Base-by-base conservation (phyloP, 1,140 invertebrate genomes). In the Hylaeus anthracinus region DNA sequence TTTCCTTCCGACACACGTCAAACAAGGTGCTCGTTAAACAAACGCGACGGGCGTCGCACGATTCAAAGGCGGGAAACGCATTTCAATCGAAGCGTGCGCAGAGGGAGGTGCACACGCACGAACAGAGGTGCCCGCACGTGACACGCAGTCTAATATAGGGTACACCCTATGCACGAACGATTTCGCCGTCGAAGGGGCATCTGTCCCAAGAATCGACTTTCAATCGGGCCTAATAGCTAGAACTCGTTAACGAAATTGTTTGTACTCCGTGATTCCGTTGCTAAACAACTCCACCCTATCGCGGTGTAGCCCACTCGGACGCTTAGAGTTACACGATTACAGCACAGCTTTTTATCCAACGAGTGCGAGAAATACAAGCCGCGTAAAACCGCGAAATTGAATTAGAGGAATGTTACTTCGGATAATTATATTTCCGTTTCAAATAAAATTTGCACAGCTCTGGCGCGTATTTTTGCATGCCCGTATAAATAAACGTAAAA, bases 211-310 rank as follows among this genome's bases (percentile, higher is more conserved):
- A 87, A 87, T 87, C 65, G 82, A 79, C 63, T 70, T 82, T 75
- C 67, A 82, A 86, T 87, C 58, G 84, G 15, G 26, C 45, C 81
- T 86, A 86, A 86, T 86, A 83, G 81, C 72, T 64, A 63, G 48
- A 65, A 76, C 84, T 87, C 84, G 84, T 86, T 86, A 86, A 78
- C 81, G 72, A 87, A 87, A 87, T 86, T 87, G 85, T 83, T 87
- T 86, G 85, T 61, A 69, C 77, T 86, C 86, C 84, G 84, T 86
- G 85, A 87, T 83, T 73, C 64, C 39, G 72, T 72, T 86, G 64
- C 55, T 56, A 65, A 73, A 80, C 74, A 76, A 69, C 60, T 48
- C 15, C 15, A 10, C 9, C 14, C 3, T 37, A n/a, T n/a, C 48
- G 39, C 14, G 14, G 48, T 9, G 37, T 37, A 3, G 39, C 45